Percentiles rank a stretch among this genome's conserved stretches.
These are phyloP conservation scores for Diphyllodes magnificus DNA, from an alignment of 2,113 vertebrate genomes.

Conservation along the genomic window DNA sequence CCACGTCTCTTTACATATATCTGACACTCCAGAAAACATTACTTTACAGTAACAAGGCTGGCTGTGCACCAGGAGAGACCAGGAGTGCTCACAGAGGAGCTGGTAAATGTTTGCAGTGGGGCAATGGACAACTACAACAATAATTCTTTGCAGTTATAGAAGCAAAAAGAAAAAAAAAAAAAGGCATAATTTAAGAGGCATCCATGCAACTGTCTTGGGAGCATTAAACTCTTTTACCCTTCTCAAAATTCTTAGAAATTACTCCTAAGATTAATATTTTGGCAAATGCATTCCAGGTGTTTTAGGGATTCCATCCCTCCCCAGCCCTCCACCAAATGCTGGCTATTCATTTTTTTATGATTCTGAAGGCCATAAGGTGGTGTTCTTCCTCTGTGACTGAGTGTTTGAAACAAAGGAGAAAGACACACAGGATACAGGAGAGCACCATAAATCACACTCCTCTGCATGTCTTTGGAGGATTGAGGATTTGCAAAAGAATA, in stretches of 20 bases:
- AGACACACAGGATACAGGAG: neutral
- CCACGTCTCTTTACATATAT: neutral
- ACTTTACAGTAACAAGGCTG: neutral
- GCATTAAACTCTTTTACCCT: neutral
- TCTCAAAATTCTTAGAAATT: neutral
- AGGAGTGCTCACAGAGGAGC: neutral
- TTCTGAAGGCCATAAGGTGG: neutral
- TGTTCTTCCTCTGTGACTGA: neutral
- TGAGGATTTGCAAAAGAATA: neutral
- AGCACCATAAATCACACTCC: neutral
- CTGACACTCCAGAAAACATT: neutral
- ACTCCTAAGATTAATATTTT: neutral
- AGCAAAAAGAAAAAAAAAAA: neutral
- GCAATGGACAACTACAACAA: neutral
- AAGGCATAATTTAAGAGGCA: neutral
- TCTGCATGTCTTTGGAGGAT: neutral
- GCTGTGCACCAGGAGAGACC: neutral
- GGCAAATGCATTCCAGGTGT: neutral
- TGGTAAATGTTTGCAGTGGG: neutral
- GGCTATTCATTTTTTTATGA: neutral
- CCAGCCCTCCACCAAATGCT: neutral
- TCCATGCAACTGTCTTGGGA: neutral
- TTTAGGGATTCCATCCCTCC: neutral
- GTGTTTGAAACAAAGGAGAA: neutral
- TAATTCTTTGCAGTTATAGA: neutral